These are phyloP conservation scores for Eleutherodactylus coqui DNA, from an alignment of 2,797 vertebrate species.

Conservation along the genomic window DNA sequence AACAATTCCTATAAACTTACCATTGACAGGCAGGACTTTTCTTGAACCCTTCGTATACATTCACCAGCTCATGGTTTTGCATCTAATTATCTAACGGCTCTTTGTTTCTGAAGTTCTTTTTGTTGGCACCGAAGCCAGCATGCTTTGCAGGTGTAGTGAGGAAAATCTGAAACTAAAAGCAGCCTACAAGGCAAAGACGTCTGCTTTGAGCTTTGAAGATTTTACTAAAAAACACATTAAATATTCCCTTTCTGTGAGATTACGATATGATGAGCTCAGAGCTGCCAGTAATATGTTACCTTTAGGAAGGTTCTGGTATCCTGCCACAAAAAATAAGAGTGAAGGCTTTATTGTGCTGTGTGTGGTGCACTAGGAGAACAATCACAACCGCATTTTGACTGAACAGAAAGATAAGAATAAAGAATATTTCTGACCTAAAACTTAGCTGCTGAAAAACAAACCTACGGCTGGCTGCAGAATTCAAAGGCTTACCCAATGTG, in stretches of 20 bases:
- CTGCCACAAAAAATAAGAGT: conserved; percentile 15
- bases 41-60: neutral
- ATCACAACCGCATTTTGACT: neutral
- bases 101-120: conserved; percentile 58
- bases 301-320: conserved; percentile 31
- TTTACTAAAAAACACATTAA: conserved; percentile 59
- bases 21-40: conserved; percentile 7
- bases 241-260: conserved; percentile 59
- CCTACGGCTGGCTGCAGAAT: neutral
- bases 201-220: conserved; percentile 60
- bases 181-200: conserved; percentile 58
- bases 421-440: conserved; percentile 11
- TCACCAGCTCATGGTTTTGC: conserved; percentile 22
- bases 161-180: conserved; percentile 54
- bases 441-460: neutral
- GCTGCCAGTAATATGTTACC: conserved; percentile 48
- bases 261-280: conserved; percentile 42
- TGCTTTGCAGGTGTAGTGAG: conserved; percentile 40
- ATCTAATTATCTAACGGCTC: conserved; percentile 38
- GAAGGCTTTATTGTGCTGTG: conserved; percentile 25
- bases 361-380: neutral
- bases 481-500: neutral
- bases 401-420: neutral
- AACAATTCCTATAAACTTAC: conserved; percentile 6
- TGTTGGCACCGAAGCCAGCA: conserved; percentile 44